Evolutionary conservation across 2,888 invertebrate species (phyloP), one percentile per base, ranked within the genome.

Genomic region (Artemia sinica): DNA sequence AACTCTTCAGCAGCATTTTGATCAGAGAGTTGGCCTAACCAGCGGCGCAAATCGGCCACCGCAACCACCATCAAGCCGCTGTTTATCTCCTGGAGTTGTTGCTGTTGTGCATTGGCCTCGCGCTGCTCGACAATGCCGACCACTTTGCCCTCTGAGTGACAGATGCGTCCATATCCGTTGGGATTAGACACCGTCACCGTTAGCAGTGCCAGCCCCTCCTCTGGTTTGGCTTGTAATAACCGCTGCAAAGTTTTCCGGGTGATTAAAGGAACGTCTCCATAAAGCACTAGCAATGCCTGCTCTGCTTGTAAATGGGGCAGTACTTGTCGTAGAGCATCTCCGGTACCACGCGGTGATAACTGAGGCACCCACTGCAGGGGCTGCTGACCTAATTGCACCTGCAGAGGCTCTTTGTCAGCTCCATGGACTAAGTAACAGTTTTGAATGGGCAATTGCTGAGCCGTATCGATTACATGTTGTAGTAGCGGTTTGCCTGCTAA

Each of bases 1-100:
- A 68, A 68, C 48, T 68, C 69, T 18, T 67, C 69, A 9, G n/a
- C 68, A 28, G 67, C 67, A 48, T 68, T 68, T 67, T 68, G 28
- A 48, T 68, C 68, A 48, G 68, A n/a, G 12, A 68, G 68, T n/a
- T 67, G 13, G 9, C 8, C 41, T 41, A 68, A 49, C 67, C 67
- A 41, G 14, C 49, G 14, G n/a, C 28, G 48, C 67, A 68, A 12
- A 9, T 8, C 28, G 8, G 11, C 18, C 12, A 12, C n/a, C 9
- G 8, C n/a, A 14, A 41, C 65, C 10, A 65, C n/a, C 18, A 65
- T 65, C 10, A 65, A 14, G 65, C 65, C 65, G 65, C 18, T 10
- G n/a, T 65, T 65, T 14, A 8, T 9, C n/a, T 10, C 10, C 11
- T 13, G 8, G 65, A 65, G 11, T 8, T 14, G 18, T 9, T 41